Evolutionary conservation across 2,888 invertebrate genomes (phyloP), one percentile per base, ranked within the genome.

Genomic region (Dynastes hyllus): DNA sequence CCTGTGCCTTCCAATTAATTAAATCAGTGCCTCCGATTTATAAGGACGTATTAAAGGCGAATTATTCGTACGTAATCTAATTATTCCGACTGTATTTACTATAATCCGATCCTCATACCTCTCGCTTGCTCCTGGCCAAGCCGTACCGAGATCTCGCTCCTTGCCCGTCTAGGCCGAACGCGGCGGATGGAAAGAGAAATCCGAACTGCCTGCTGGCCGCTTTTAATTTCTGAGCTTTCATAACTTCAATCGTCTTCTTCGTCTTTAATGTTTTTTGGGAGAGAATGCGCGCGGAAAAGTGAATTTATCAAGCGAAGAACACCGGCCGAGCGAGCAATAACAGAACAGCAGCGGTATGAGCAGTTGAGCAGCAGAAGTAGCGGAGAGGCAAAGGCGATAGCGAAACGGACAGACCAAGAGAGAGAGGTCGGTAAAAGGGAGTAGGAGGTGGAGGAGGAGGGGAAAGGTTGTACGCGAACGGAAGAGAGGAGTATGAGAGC

Each of bases 191-290:
- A 69, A 40, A 29, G 50, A 67, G 67, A 32, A 63, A 13, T 13
- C 32, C 63, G 29, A 63, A 63, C 32, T 58, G 51, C 71, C 45
- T 9, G 61, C 73, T 82, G 80, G 79, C 80, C 80, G 79, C 86
- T 88, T 88, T 89, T 88, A 88, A 89, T 89, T 89, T 88, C 88
- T 88, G 87, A 86, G 87, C 87, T 88, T 88, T 89, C 88, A 88
- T 88, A 88, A 89, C 88, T 88, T 88, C 88, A 89, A 88, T 89
- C 88, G 88, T 88, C 88, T 79, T 77, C 70, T 67, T 77, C 73
- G 80, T 67, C 77, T 80, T 78, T 79, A 79, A 79, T 79, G 79
- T 79, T 79, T 79, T 79, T 79, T 69, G 58, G 45, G 67, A 61
- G 67, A 71, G 78, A 63, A 63, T 53, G 66, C 87, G 87, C 87